A percentile compares a stretch with the other conserved stretches of the same genome.
Evolutionary conservation across 2,888 invertebrate genomes (phyloP).

Genomic region (Aricia artaxerxes): DNA sequence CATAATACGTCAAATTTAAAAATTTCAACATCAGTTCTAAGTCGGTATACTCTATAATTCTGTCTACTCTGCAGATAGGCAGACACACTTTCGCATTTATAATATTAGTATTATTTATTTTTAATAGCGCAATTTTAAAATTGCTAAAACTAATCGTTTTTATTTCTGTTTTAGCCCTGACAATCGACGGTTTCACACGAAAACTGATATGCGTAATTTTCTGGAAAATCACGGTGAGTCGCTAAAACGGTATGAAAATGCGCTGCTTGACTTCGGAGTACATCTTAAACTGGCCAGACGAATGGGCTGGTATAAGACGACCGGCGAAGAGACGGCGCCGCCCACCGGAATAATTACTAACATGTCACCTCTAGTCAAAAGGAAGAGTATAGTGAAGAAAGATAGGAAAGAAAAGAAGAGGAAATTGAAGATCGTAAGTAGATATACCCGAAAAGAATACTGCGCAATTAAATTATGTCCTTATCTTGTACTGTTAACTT

Average conservation of each 20-base stretch:
- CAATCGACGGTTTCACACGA: slow-evolving; percentile 67
- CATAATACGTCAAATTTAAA: too few species aligned
- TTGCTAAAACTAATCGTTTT: background rate
- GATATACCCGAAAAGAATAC: background rate
- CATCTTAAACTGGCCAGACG: slow-evolving; percentile 69
- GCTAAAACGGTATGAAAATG: slow-evolving; percentile 53
- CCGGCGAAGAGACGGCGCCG: slow-evolving; percentile 47
- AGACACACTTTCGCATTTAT: too few species aligned
- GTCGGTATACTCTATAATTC: too few species aligned
- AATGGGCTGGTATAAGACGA: slow-evolving; percentile 65
- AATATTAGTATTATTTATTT: too few species aligned
- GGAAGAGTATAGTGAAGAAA: slow-evolving; percentile 50
- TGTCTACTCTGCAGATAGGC: too few species aligned
- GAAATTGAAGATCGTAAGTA: slow-evolving; percentile 29
- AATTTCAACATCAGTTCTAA: too few species aligned
- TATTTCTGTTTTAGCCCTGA: slow-evolving; percentile 56
- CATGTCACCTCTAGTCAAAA: slow-evolving; percentile 58
- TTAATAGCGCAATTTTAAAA: too few species aligned
- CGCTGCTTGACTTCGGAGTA: slow-evolving; percentile 68
- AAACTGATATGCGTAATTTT: slow-evolving; percentile 66
- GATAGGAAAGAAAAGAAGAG: slow-evolving; percentile 39
- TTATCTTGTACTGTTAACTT: too few species aligned
- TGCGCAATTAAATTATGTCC: too few species aligned
- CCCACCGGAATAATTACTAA: slow-evolving; percentile 46
- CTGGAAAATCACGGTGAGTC: slow-evolving; percentile 53